A percentile compares a stretch with the other conserved stretches of the same genome.
Conservation (phyloP, 2,113 vertebrate species). For the Nesogale talazaci region DNA sequence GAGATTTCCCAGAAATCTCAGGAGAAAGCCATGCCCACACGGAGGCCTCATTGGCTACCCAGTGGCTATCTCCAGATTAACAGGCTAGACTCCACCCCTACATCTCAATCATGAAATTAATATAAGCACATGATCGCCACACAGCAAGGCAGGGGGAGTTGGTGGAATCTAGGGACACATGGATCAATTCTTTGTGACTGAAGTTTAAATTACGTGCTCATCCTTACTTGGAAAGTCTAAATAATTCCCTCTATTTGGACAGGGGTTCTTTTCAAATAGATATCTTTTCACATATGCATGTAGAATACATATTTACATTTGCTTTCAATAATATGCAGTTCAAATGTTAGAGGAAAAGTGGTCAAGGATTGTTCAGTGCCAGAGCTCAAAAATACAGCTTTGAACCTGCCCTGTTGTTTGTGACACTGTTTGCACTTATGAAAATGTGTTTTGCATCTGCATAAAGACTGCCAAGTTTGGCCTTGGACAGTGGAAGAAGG, state of each 20-base stretch:
- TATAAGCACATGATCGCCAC: too few species aligned
- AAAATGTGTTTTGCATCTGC: not conserved
- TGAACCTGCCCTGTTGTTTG: not conserved
- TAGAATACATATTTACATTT: not conserved
- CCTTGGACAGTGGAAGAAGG: not conserved
- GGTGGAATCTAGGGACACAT: not conserved
- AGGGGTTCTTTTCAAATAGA: constrained; percentile 4
- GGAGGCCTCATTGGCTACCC: too few species aligned
- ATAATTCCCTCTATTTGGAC: not conserved
- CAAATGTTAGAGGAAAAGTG: not conserved
- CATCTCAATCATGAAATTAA: too few species aligned
- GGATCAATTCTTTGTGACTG: not conserved
- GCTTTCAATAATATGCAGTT: constrained; percentile 4
- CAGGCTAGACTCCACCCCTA: too few species aligned
- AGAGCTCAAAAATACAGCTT: not conserved
- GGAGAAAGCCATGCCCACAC: too few species aligned
- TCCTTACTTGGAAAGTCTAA: not conserved
- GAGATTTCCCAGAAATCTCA: too few species aligned
- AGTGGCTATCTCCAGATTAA: too few species aligned
- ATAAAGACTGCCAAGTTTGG: not conserved
- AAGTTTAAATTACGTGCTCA: constrained; percentile 25
- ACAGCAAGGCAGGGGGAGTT: not conserved
- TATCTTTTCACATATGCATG: not conserved
- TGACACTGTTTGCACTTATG: not conserved
- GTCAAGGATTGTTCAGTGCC: not conserved